A percentile compares a stretch with the other conserved stretches of the same genome.
phyloP scores from a whole-genome alignment of 2,113 vertebrate genomes.

The Scomber japonicus region DNA sequence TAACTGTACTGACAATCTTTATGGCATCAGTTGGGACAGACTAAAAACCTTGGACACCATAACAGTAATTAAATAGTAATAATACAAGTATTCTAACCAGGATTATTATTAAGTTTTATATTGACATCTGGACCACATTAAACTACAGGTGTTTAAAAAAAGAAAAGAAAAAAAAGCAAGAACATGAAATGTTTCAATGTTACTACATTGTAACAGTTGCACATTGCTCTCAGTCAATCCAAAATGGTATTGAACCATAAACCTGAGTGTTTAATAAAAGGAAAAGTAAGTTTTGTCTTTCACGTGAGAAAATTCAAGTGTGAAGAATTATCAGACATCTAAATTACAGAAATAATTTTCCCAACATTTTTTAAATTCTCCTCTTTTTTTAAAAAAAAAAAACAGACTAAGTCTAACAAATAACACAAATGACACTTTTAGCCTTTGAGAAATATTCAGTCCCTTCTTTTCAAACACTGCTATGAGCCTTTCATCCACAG shows the following conservation, averaged over 20 bases:
- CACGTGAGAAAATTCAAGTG: no score
- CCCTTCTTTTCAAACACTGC: no score
- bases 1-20: not conserved
- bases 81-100: not conserved
- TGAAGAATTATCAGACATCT: no score
- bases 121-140: not conserved
- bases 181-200: not conserved
- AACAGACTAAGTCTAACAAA: no score
- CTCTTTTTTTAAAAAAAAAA: no score
- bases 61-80: not conserved
- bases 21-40: not conserved
- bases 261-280: not conserved
- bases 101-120: not conserved
- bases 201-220: conserved; percentile 3
- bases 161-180: no score
- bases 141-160: not conserved
- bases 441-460: not conserved
- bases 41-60: no score
- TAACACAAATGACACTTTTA: not conserved
- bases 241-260: not conserved
- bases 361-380: no score
- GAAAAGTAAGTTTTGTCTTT: no score
- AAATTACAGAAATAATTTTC: no score
- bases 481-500: no score
- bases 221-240: not conserved